Evolutionary conservation across 1,140 invertebrate genomes (phyloP).

Genomic region (Ceratina australensis): DNA sequence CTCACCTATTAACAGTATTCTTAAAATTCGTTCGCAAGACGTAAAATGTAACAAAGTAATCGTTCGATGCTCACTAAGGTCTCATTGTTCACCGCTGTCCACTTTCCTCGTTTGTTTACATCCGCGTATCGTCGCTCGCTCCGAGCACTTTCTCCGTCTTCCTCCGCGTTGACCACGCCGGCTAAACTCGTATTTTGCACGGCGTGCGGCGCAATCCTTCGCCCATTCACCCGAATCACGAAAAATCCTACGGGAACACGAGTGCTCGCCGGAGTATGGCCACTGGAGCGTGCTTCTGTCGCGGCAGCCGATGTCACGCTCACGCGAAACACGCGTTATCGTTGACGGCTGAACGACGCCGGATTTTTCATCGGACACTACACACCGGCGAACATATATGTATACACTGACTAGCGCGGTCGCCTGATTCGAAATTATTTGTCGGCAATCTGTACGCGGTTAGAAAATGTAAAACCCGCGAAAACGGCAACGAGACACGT

Average conservation of each 20-base stretch:
- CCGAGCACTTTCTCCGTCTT: conserved; percentile 21
- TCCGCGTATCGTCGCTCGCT: background rate
- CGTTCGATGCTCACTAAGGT: no score
- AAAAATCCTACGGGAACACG: conserved; percentile 69
- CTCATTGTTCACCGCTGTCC: background rate
- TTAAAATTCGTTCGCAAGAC: no score
- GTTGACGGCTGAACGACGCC: background rate
- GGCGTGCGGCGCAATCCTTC: conserved; percentile 60
- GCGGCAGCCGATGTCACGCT: conserved; percentile 43
- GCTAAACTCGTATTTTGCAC: conserved; percentile 33
- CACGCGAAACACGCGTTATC: conserved; percentile 37
- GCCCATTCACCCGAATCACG: conserved; percentile 78
- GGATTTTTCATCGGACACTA: conserved; percentile 24
- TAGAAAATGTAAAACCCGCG: conserved; percentile 32
- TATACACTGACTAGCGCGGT: conserved; percentile 3
- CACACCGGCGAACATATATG: background rate
- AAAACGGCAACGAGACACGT: conserved; percentile 34
- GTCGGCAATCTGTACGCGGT: conserved; percentile 35
- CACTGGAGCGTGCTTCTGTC: conserved; percentile 57
- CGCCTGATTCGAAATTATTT: conserved; percentile 48
- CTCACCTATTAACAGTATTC: no score
- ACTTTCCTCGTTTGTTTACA: background rate
- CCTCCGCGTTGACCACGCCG: background rate
- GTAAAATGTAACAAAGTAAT: no score
- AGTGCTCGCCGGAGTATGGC: conserved; percentile 40